Conservation (phyloP, 1,140 invertebrate genomes). For the Apis florea region DNA sequence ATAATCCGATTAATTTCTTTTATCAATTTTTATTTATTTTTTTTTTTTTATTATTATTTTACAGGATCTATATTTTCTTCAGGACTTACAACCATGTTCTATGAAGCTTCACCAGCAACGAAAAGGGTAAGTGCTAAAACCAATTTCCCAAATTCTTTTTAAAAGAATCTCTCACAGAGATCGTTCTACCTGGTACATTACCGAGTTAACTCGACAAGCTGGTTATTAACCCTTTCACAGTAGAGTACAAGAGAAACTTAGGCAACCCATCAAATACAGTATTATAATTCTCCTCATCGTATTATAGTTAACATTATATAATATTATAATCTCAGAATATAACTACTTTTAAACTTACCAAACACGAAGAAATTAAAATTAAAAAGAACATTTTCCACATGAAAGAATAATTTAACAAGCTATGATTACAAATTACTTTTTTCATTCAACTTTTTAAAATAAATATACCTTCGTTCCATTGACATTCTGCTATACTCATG, state of each 20-base stretch:
- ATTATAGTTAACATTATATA: too few species aligned
- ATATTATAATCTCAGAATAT: too few species aligned
- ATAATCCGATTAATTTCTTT: not conserved
- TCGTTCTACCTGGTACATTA: slow-evolving; percentile 13
- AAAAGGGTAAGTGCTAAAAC: not conserved
- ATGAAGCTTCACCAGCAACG: not conserved
- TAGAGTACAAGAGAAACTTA: not conserved
- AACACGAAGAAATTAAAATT: too few species aligned
- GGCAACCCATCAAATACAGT: not conserved
- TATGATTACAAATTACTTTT: too few species aligned
- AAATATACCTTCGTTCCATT: not conserved
- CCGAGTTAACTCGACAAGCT: not conserved
- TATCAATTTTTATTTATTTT: not conserved
- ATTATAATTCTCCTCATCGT: not conserved
- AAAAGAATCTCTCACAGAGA: not conserved
- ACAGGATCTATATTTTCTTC: not conserved
- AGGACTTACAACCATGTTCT: not conserved
- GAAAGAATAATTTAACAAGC: too few species aligned
- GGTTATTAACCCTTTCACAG: not conserved
- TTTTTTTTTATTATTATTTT: not conserved
- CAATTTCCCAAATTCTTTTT: not conserved
- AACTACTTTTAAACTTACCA: too few species aligned
- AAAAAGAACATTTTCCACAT: too few species aligned
- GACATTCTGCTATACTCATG: not conserved
- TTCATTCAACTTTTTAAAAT: too few species aligned